Evolutionary conservation across 2,113 vertebrate genomes (phyloP), one percentile per base, ranked within the genome.

Genomic region (Aramus guarauna): DNA sequence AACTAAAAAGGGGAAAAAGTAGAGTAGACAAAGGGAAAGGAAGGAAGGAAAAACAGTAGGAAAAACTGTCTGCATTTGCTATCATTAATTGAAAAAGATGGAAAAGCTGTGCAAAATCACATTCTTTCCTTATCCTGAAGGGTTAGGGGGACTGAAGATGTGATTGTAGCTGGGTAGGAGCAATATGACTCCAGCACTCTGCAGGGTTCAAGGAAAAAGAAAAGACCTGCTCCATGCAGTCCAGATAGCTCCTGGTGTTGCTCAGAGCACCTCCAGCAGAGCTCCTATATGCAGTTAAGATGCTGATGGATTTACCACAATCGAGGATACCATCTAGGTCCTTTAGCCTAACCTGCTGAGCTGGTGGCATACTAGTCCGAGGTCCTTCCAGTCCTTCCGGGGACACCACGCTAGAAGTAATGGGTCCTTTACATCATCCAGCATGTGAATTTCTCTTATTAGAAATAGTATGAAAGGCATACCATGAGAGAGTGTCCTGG

Each of bases 401-500:
- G 30, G 5, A 36, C 3, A 59, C 24, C 11, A 16, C 32, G 20
- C 15, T 18, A 59, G 37, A 67, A 88, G 34, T 15, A 53, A 63
- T 8, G 16, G 43, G 39, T 18, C 18, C 14, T 76, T 90, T 59
- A 24, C 27, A 36, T 24, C 45, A 68, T 5, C 12, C 7, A 12
- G 39, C 29, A 14, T 30, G 5, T 13, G 29, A 39, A 34, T 39
- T 89, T 89, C n/a, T 77, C 32, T 26, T 37, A 59, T 47, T 48
- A 72, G 34, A 77, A 64, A 62, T 41, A 73, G 43, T 66, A 67
- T 64, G 36, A 95, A 63, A 77, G 34, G 17, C 34, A 78, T 12
- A 71, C 88, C 64, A 74, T 79, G 59, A 95, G 94, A 96, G 92
- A 92, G 92, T 52, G 26, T 52, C 24, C 24, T 52, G 50, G 14